Base-by-base conservation (phyloP, 2,113 vertebrate species). In the Petroica traversi region DNA sequence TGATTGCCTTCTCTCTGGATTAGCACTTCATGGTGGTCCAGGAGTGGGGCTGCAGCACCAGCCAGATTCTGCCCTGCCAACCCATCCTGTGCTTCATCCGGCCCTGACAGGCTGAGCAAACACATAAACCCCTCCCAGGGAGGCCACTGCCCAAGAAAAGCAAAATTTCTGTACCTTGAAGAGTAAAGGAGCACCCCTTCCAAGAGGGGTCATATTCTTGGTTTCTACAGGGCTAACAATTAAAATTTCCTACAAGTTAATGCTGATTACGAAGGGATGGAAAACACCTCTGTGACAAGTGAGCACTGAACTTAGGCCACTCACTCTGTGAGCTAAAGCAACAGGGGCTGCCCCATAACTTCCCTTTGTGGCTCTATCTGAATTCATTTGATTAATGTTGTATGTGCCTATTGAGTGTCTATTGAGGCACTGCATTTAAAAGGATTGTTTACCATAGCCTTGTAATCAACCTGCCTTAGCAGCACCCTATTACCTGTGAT, bases 391-490 rank as follows among this genome's bases (percentile, higher is more conserved):
- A 98, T 98, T 97, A 98, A 97, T 98, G 97, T 97, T 98, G 97
- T 97, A 87, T 93, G 93, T 88, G 97, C 90, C n/a, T n/a, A n/a
- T n/a, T n/a, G n/a, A n/a, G 93, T 34, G 46, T 97, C 95, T 96
- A 92, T 92, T 88, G 95, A 96, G 97, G 89, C 46, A 45, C 84
- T 7, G 58, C 74, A 77, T 98, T 97, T 97, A 97, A 98, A 98
- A 92, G 95, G 97, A 98, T 98, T 99, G 98, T 99, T 99, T 99
- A 98, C 98, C 86, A 89, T 97, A 98, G 97, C 97, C 97, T 98
- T 97, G 97, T 98, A 98, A 98, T 99, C 98, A 99, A 98, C 96
- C 97, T 97, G 98, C 98, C 97, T 98, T 93, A 97, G 98, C 97
- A 98, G 98, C 95, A 98, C 96, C 96, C 97, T 97, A 98, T 98